Evolutionary conservation across 2,797 vertebrate species (phyloP).

Genomic region (Acipenser oxyrinchus): DNA sequence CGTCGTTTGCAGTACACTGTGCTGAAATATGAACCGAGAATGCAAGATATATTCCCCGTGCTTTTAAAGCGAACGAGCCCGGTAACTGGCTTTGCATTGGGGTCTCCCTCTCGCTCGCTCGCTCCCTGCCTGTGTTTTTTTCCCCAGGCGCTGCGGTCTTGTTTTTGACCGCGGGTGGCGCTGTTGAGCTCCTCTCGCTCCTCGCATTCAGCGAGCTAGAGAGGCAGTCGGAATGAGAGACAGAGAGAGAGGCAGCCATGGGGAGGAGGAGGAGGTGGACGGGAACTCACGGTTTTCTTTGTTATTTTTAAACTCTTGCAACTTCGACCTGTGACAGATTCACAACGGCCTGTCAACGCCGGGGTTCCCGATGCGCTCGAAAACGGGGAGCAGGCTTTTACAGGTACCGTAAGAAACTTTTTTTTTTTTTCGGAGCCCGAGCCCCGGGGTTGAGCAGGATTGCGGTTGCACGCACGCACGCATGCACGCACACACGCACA

Average conservation of each 20-base stretch:
- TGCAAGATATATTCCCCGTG: too few species aligned
- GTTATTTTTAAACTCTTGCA: slow-evolving; percentile 64
- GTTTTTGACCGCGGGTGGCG: slow-evolving; percentile 59
- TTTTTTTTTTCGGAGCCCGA: slow-evolving; percentile 1
- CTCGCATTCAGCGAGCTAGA: slow-evolving; percentile 21
- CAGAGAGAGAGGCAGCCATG: slow-evolving; percentile 57
- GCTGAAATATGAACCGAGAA: too few species aligned
- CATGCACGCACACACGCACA: slow-evolving; percentile 16
- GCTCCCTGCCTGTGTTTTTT: slow-evolving; percentile 18
- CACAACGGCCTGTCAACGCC: slow-evolving; percentile 36
- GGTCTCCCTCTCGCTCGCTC: slow-evolving; percentile 11
- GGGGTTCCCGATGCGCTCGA: slow-evolving; percentile 48
- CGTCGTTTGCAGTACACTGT: too few species aligned
- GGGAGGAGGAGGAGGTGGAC: slow-evolving; percentile 59
- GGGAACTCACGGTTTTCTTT: slow-evolving; percentile 62
- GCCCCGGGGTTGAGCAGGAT: slow-evolving; percentile 41
- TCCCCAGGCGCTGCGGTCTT: slow-evolving; percentile 38
- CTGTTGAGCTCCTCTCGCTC: slow-evolving; percentile 47
- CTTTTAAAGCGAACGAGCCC: not conserved
- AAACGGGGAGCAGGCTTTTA: slow-evolving; percentile 47
- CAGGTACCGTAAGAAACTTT: slow-evolving; percentile 58
- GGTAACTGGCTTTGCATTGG: slow-evolving; percentile 4
- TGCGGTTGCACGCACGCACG: slow-evolving; percentile 41
- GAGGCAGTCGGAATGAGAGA: slow-evolving; percentile 28
- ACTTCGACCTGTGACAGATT: slow-evolving; percentile 52